These are phyloP conservation scores for Drosophila anomelani DNA, from an alignment of 2,888 invertebrate species.

Conservation along the genomic window DNA sequence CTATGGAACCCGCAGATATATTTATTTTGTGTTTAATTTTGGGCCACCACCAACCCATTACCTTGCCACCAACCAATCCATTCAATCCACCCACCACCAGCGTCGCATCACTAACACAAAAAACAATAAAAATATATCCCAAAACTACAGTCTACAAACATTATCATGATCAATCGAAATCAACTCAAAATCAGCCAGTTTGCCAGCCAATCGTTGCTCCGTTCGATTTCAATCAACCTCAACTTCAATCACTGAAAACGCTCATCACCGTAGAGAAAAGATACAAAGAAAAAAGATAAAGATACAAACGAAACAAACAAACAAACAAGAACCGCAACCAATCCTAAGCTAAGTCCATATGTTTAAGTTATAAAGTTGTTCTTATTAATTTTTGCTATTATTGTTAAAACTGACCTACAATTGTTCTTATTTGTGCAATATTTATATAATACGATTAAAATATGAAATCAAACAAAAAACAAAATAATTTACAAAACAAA, in stretches of 20 bases:
- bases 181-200: constrained; percentile 49
- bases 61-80: constrained; percentile 22
- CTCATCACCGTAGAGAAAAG: constrained; percentile 56
- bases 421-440: constrained; percentile 78
- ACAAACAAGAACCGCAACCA: constrained; percentile 40
- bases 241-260: constrained; percentile 77
- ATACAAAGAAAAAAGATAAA: constrained; percentile 17
- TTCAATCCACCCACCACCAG: constrained; percentile 30
- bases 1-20: constrained; percentile 22
- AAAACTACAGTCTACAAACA: constrained; percentile 63
- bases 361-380: constrained; percentile 73
- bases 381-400: constrained; percentile 66
- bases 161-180: constrained; percentile 73
- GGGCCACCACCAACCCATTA: constrained; percentile 36
- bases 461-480: constrained; percentile 48
- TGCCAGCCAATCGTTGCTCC: constrained; percentile 47
- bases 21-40: constrained; percentile 46
- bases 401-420: constrained; percentile 72
- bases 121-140: constrained; percentile 34
- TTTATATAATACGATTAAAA: constrained; percentile 68
- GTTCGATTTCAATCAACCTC: constrained; percentile 40
- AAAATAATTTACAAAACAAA: constrained; percentile 35
- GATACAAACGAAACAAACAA: constrained; percentile 28
- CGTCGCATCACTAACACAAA: constrained; percentile 44
- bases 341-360: constrained; percentile 67